Conservation (phyloP, 2,113 vertebrate species). For the Steatornis caripensis region DNA sequence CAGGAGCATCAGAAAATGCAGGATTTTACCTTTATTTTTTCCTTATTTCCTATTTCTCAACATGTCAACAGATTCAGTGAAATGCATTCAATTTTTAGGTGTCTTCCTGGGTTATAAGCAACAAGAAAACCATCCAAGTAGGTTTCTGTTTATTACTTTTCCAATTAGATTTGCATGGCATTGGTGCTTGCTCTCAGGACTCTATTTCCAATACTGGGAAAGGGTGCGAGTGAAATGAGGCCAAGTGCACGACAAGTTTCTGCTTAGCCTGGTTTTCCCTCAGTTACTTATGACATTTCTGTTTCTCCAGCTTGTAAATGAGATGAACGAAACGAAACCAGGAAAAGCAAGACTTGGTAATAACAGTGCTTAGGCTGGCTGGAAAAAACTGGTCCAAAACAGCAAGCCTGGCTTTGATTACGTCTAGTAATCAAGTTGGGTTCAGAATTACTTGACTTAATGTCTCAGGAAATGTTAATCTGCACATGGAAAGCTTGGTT, state of each 20-base stretch:
- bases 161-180: slow-evolving; percentile 68
- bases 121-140: slow-evolving; percentile 41
- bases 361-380: slow-evolving; percentile 40
- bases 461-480: slow-evolving; percentile 66
- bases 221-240: slow-evolving; percentile 50
- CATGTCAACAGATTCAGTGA: slow-evolving; percentile 37
- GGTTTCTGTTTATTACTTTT: slow-evolving; percentile 65
- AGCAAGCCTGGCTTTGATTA: slow-evolving; percentile 71
- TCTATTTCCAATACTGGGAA: slow-evolving; percentile 45
- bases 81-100: slow-evolving; percentile 47
- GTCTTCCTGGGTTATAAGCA: slow-evolving; percentile 34
- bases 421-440: slow-evolving; percentile 66
- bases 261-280: slow-evolving; percentile 45
- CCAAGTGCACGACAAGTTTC: slow-evolving; percentile 43
- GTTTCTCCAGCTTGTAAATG: slow-evolving; percentile 49
- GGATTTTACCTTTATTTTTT: not conserved
- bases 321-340: slow-evolving; percentile 64
- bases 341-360: slow-evolving; percentile 62
- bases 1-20: not conserved
- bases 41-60: slow-evolving; percentile 3
- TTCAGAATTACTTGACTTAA: slow-evolving; percentile 66
- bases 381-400: slow-evolving; percentile 65
- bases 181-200: slow-evolving; percentile 28
- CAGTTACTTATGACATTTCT: slow-evolving; percentile 57
- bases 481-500: slow-evolving; percentile 35